Percentiles rank a stretch among this genome's conserved stretches.
phyloP scores from a whole-genome alignment of 2,797 vertebrate genomes.

The Pipistrellus pygmaeus region DNA sequence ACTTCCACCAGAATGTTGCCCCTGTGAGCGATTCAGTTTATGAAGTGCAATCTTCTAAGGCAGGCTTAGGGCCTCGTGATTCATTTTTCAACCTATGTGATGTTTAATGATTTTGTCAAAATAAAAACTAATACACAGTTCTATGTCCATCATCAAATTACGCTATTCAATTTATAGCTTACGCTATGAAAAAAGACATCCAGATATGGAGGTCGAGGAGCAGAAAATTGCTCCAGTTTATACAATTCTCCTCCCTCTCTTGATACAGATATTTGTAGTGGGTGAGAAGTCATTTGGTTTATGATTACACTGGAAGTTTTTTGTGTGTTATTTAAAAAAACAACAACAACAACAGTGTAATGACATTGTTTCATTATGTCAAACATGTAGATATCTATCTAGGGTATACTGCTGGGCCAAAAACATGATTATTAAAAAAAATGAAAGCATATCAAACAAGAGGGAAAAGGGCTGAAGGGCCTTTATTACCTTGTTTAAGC shows the following conservation, averaged over 20 bases:
- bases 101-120: constrained; percentile 97
- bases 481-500: constrained; percentile 85
- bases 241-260: constrained; percentile 80
- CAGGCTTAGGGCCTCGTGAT: constrained; percentile 89
- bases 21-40: constrained; percentile 96
- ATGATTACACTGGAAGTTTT: constrained; percentile 83
- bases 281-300: constrained; percentile 75
- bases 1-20: constrained; percentile 95
- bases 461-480: constrained; percentile 77
- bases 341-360: constrained; percentile 67
- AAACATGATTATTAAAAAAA: constrained; percentile 74
- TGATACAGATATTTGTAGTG: constrained; percentile 76
- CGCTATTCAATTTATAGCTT: constrained; percentile 87
- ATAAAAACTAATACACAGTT: constrained; percentile 91
- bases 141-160: constrained; percentile 93
- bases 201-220: constrained; percentile 80
- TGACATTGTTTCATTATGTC: constrained; percentile 84
- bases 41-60: constrained; percentile 95
- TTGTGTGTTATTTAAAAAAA: constrained; percentile 63
- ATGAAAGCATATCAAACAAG: constrained; percentile 64
- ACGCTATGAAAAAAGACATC: constrained; percentile 86
- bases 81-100: constrained; percentile 95
- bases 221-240: constrained; percentile 82
- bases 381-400: constrained; percentile 85
- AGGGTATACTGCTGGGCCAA: constrained; percentile 68